Base-by-base conservation (phyloP, 2,888 invertebrate genomes). In the Drymonia ruficornis region DNA sequence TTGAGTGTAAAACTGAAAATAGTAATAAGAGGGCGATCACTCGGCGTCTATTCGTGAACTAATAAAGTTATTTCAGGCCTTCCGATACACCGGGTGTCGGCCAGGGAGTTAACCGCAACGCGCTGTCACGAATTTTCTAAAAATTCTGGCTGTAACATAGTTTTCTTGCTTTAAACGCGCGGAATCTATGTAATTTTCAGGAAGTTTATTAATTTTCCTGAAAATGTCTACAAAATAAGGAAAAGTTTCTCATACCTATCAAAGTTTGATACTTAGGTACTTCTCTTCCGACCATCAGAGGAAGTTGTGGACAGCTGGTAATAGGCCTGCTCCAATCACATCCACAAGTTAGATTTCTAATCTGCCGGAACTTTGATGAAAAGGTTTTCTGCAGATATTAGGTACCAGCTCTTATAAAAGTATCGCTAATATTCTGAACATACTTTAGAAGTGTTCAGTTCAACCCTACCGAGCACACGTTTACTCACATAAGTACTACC, bases 11-110 rank as follows among this genome's bases (percentile, higher is more conserved):
- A 75, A 82, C 83, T 82, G 78, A 79, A 86, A 87, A 86, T 86
- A 87, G 85, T 80, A 73, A 72, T 76, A 81, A 77, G 86, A 87
- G 89, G 89, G 87, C 87, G 86, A 86, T 88, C 84, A 84, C 86
- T 83, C 83, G 72, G 63, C 69, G 74, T 85, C 86, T 89, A 87
- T 89, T 87, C 81, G 80, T 84, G 83, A 81, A 83, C 84, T 82
- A 83, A 83, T 84, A 82, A 80, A 83, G 82, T 77, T 90, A 90
- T 90, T 90, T 89, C 78, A 76, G 83, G 75, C 74, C 77, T 80
- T 81, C 77, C 83, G 77, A 81, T 82, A 74, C 68, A 72, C 66
- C 67, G 69, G 63, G 61, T 67, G 68, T 67, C 52, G 65, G 59
- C 55, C 44, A 31, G 52, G 53, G 58, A 49, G 59, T 60, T 59